Percentiles rank a stretch among this genome's conserved stretches.
phyloP scores from a whole-genome alignment of 1,140 invertebrate genomes.

The Aphaenogaster rudis region DNA sequence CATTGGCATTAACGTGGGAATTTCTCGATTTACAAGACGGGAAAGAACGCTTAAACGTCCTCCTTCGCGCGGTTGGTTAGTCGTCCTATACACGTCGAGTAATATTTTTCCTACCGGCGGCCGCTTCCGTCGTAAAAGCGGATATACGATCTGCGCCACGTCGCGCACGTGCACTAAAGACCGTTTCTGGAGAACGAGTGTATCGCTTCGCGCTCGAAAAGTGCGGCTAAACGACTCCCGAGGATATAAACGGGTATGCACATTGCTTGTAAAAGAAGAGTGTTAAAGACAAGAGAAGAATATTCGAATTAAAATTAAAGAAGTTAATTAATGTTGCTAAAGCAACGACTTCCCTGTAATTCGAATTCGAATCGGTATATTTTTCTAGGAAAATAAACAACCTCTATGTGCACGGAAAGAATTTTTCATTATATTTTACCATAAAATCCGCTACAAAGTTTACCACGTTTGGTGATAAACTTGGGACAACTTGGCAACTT shows the following conservation, averaged over 20 bases:
- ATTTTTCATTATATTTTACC: too few species aligned
- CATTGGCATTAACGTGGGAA: slow-evolving; percentile 43
- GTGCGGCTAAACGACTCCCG: background rate
- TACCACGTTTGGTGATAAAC: too few species aligned
- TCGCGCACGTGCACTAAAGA: slow-evolving; percentile 11
- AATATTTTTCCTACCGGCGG: slow-evolving; percentile 75
- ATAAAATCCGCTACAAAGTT: too few species aligned
- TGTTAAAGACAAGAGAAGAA: background rate
- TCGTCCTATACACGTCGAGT: slow-evolving; percentile 31
- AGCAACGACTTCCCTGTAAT: background rate
- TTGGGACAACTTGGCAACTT: too few species aligned
- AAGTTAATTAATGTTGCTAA: background rate
- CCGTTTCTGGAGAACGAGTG: slow-evolving; percentile 4
- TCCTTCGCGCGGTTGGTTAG: slow-evolving; percentile 32
- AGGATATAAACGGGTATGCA: background rate
- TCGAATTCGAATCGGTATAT: background rate
- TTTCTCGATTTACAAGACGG: slow-evolving; percentile 64
- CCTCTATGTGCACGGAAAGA: background rate
- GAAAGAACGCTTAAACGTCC: slow-evolving; percentile 59
- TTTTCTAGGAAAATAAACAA: background rate
- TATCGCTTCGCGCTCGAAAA: background rate
- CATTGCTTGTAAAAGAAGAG: background rate
- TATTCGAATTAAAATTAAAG: slow-evolving; percentile 22
- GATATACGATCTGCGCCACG: slow-evolving; percentile 74
- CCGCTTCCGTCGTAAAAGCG: slow-evolving; percentile 73